Conservation (phyloP, 2,888 invertebrate species). For the Rotaria socialis region DNA sequence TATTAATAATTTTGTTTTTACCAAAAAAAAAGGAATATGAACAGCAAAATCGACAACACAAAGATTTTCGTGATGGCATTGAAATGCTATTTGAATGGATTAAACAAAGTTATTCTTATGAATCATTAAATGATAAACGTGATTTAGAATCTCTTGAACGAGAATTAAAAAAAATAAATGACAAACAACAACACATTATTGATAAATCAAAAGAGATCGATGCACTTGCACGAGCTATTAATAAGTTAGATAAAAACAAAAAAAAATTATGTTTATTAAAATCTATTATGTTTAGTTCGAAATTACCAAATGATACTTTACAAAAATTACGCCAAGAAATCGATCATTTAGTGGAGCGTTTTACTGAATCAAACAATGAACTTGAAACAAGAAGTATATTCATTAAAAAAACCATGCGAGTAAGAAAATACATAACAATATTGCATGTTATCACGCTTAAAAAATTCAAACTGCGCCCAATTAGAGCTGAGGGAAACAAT, state of each 20-base stretch:
- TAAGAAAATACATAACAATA: background rate
- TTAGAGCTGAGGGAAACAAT: no score
- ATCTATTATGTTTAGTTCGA: background rate
- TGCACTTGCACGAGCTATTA: background rate
- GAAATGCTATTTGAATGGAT: background rate
- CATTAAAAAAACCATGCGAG: background rate
- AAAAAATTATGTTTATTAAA: background rate
- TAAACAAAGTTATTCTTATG: constrained; percentile 24
- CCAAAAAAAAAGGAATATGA: background rate
- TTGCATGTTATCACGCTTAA: no score
- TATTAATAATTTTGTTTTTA: background rate
- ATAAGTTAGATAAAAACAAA: background rate
- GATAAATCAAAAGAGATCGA: constrained; percentile 1
- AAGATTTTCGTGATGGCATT: constrained; percentile 15
- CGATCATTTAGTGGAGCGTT: constrained; percentile 8
- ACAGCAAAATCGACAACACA: constrained; percentile 35
- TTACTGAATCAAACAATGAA: background rate
- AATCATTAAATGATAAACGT: constrained; percentile 1
- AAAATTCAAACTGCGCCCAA: no score
- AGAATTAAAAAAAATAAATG: background rate
- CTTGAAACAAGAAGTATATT: background rate
- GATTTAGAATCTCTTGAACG: constrained; percentile 6
- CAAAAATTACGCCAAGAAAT: constrained; percentile 28
- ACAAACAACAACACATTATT: background rate
- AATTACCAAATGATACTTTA: background rate